These are phyloP conservation scores for Micromussa lordhowensis DNA, from an alignment of 92 coral and sea anemone genomes.

Conservation along the genomic window DNA sequence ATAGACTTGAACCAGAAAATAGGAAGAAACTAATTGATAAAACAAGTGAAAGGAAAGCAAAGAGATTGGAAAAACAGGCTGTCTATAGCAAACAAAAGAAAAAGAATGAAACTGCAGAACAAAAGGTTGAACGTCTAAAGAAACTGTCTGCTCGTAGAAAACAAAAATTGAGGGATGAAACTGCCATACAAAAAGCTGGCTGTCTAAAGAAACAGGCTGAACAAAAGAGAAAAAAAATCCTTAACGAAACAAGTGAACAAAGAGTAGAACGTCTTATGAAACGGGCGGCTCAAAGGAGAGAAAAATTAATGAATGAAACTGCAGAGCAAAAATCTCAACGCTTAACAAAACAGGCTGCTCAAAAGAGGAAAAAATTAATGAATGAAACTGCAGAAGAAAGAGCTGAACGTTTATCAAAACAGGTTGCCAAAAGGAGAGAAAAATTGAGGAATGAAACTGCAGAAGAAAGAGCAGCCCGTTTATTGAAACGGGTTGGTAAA, in stretches of 20 bases:
- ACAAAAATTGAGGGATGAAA: not conserved
- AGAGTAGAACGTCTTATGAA: too few relatives aligned
- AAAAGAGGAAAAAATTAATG: conserved; percentile 14
- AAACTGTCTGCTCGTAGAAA: conserved; percentile 2
- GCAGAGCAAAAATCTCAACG: too few relatives aligned
- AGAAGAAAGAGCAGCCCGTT: too few relatives aligned
- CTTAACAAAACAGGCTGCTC: too few relatives aligned
- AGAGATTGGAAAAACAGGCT: conserved; percentile 15
- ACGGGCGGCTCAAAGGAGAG: conserved; percentile 1
- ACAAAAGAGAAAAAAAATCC: too few relatives aligned
- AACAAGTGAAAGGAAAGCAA: conserved; percentile 28
- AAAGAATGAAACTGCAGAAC: not conserved
- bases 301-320: conserved; percentile 25
- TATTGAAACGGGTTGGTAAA: not conserved
- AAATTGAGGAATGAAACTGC: conserved; percentile 20
- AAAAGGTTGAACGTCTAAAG: conserved; percentile 7
- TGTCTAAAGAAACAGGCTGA: too few relatives aligned
- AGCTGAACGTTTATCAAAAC: too few relatives aligned
- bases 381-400: conserved; percentile 11
- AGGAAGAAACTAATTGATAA: conserved; percentile 9
- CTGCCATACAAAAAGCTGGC: too few relatives aligned
- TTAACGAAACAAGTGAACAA: too few relatives aligned
- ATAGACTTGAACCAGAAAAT: conserved; percentile 6
- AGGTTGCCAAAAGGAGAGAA: conserved; percentile 13
- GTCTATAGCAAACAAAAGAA: conserved; percentile 13